Conservation (phyloP, 2,113 vertebrate species). For the Phyllostomus discolor region DNA sequence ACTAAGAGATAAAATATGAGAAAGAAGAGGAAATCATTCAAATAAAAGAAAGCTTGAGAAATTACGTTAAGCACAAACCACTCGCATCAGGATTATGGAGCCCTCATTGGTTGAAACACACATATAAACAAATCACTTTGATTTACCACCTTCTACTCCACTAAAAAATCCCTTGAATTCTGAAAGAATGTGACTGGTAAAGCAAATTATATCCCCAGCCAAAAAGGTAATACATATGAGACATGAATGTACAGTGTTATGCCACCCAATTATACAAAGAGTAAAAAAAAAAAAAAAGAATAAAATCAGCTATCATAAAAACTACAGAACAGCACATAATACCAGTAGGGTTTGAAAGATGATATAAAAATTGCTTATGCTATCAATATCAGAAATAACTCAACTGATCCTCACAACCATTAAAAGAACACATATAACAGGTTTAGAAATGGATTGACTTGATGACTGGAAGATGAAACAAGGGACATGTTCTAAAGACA, state of each 20-base stretch:
- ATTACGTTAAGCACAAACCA: background rate
- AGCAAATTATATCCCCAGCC: background rate
- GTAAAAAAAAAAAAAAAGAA: background rate
- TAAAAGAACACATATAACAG: background rate
- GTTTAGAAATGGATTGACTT: background rate
- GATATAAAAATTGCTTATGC: background rate
- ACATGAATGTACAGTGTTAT: background rate
- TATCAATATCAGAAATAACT: background rate
- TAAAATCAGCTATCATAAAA: background rate
- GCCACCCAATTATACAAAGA: background rate
- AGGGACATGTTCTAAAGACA: background rate
- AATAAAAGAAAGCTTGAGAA: conserved; percentile 16
- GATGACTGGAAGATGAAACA: background rate
- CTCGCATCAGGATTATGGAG: background rate
- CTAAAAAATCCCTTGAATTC: conserved; percentile 7
- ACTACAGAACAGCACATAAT: background rate
- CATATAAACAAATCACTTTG: background rate
- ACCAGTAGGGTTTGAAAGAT: background rate
- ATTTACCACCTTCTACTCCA: background rate
- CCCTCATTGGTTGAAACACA: background rate
- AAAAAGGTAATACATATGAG: background rate
- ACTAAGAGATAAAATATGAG: background rate
- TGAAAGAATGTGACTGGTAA: background rate
- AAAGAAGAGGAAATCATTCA: background rate
- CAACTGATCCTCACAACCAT: background rate